Evolutionary conservation across 2,888 invertebrate species (phyloP), one percentile per base, ranked within the genome.

Genomic region (Rotaria sp.): DNA sequence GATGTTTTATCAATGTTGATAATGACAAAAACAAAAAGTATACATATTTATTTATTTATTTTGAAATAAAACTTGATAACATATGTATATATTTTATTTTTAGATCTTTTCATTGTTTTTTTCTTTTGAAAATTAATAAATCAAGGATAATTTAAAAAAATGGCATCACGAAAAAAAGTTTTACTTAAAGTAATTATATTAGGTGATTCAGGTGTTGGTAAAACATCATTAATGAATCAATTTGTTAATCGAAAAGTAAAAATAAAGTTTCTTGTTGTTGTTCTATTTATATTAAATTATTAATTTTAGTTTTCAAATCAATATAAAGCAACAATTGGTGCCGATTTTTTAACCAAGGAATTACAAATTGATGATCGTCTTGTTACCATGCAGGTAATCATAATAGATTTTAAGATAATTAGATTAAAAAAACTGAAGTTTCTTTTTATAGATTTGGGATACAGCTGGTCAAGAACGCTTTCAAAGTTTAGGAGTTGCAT

Each of bases 281-380:
- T 48, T 26, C 2, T 84, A 52, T 50, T 30, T 55, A 13, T 35
- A 21, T 26, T 88, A 89, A 85, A 88, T 93, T 97, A 89, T 99
- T 99, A 88, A 99, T 99, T n/a, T 84, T 99, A 99, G 92, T 99
- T 99, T 93, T 96, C 96, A 90, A 99, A 97, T 93, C 98, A 99
- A 93, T 99, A 99, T 93, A 99, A 99, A 93, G 98, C 99, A 88
- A 99, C 99, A 88, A 99, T 99, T 92, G 99, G 99, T 88, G 99
- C 99, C 88, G 99, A 99, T 93, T 99, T 99, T 92, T 94, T 99
- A 90, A 99, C 98, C 89, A 99, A 99, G 93, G 99, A 99, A 93
- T 92, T 93, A n/a, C 92, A 92, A 90, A 97, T 99, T n/a, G 98
- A 99, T 91, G 97, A 98, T 92, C 94, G 97, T 91, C 94, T 97